Percentiles rank a stretch among this genome's conserved stretches.
phyloP scores from a whole-genome alignment of 2,888 invertebrate genomes.

The Cheilosia variabilis region DNA sequence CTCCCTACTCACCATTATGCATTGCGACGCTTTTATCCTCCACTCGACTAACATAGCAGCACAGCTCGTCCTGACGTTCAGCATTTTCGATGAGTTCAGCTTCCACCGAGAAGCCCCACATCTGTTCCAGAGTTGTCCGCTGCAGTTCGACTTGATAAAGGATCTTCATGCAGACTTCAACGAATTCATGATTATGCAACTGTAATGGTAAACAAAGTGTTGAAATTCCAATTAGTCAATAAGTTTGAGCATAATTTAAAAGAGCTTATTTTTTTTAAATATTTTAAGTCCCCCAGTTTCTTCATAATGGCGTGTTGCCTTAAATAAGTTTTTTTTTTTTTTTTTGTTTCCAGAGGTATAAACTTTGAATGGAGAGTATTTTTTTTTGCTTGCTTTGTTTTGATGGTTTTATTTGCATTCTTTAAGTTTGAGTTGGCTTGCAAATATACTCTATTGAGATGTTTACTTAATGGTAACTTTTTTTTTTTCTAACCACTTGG shows the following conservation, averaged over 20 bases:
- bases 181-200: conserved; percentile 96
- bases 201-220: conserved; percentile 83
- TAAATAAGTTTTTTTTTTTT: conserved; percentile 49
- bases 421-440: conserved; percentile 42
- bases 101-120: conserved; percentile 99
- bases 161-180: conserved; percentile 98
- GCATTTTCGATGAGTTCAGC: conserved; percentile 98
- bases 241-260: conserved; percentile 43
- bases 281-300: conserved; percentile 29
- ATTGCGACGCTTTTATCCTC: conserved; percentile 98
- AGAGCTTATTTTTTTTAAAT: conserved; percentile 15
- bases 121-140: conserved; percentile 94
- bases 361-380: conserved; percentile 42
- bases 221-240: conserved; percentile 72
- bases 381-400: conserved; percentile 17
- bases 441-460: conserved; percentile 50
- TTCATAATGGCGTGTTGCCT: conserved; percentile 22
- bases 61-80: conserved; percentile 97
- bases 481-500: conserved; percentile 12
- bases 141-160: conserved; percentile 97
- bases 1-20: conserved; percentile 92
- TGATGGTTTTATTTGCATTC: conserved; percentile 33
- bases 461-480: conserved; percentile 63
- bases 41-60: conserved; percentile 98
- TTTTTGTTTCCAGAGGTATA: conserved; percentile 7